These are phyloP conservation scores for Coregonus suidteri DNA, from an alignment of 2,797 vertebrate genomes.

Conservation along the genomic window DNA sequence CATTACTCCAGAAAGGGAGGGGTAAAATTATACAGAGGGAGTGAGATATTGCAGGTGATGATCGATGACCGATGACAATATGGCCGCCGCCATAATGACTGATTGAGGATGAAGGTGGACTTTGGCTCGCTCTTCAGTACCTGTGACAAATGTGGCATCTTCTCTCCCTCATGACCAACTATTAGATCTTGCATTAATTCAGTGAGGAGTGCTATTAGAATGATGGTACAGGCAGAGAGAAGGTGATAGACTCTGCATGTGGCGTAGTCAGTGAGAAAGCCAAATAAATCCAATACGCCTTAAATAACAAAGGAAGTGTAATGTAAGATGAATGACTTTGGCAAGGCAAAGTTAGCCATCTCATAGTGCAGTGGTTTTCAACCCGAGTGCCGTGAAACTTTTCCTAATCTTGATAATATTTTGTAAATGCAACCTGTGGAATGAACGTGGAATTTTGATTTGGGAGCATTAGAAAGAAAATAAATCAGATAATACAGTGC, in stretches of 20 bases:
- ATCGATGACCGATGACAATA: constrained; percentile 24
- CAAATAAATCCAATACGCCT: not conserved
- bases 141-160: constrained; percentile 16
- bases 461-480: no score
- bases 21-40: not conserved
- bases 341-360: no score
- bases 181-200: constrained; percentile 21
- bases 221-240: not conserved
- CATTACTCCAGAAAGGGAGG: not conserved
- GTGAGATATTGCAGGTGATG: not conserved
- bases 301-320: not conserved
- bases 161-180: constrained; percentile 8
- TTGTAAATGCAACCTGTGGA: no score
- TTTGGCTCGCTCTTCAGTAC: not conserved
- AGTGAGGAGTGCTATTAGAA: constrained; percentile 17
- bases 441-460: no score
- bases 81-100: not conserved
- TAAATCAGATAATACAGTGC: no score
- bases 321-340: not conserved
- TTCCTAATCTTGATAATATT: no score
- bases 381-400: no score
- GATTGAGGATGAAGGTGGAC: not conserved
- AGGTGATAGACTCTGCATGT: no score
- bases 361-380: no score
- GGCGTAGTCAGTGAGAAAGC: no score